Base-by-base conservation (phyloP, 1,140 invertebrate genomes). In the Drosophila bocqueti region DNA sequence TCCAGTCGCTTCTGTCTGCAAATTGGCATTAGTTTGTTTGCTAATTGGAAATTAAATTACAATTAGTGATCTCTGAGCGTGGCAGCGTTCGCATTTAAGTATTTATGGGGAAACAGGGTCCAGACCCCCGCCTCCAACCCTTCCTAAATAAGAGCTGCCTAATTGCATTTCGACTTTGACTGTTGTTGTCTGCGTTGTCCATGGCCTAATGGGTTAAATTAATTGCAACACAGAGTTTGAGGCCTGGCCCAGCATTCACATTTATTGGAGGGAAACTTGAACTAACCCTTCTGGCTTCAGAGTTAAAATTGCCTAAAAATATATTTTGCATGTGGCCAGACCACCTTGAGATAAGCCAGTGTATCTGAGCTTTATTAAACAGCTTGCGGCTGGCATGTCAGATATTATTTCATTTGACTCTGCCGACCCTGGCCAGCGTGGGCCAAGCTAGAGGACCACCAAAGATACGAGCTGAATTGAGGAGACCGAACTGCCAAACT, bases 41-140 rank as follows among this genome's bases (percentile, higher is more conserved):
- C 90, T 92, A 92, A 92, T 92, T 92, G 90, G 90, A 92, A 92
- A 92, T 92, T 92, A 92, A 91, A 92, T 92, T 92, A 91, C 90
- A 92, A 92, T 92, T 92, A 92, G 85, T 91, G 90, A 90, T 90
- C 85, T 90, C 79, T 81, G 79, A 83, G 89, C 79, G 69, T 79
- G 61, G 73, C 84, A 76, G 71, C 74, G 71, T 83, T 81, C 75
- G 60, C 79, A 78, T 84, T 90, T 78, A 80, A 80, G 73, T 81
- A 81, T 91, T 91, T 89, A 83, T 82, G 68, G 64, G 29, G 9
- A 55, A 42, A 43, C 45, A 38, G 4, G 21, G 11, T 16, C 62
- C 40, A 13, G 38, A 18, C 29, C 63, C 15, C n/a, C 29, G 9
- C 5, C 34, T n/a, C 31, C n/a, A 4, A 16, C 7, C 11, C 10